Base-by-base conservation (phyloP, 2,797 vertebrate genomes). In the Arnoldichthys spilopterus region DNA sequence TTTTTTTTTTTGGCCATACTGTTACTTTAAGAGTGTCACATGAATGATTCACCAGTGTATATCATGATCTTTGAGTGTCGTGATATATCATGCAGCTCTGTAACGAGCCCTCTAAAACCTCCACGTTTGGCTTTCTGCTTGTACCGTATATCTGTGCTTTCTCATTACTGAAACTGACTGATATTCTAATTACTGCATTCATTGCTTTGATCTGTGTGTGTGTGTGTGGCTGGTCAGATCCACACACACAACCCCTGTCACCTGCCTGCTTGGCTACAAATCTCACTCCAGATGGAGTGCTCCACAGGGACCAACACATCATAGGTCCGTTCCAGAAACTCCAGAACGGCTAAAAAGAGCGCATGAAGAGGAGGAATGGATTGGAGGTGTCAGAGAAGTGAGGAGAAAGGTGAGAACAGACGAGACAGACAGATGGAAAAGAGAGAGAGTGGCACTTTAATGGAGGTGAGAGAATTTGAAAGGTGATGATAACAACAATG, bases 281-380 rank as follows among this genome's bases (percentile, higher is more conserved):
- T 77, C 74, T 67, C 22, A 22, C 53, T 68, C 77, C 84, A 85
- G 81, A 83, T 71, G 79, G 84, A 83, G 62, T 32, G 54, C 76
- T 76, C 75, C 69, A 22, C 73, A 69, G 75, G 76, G 84, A 83
- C 61, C 63, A 11, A 16, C n/a, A 61, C 76, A 47, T 72, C 61
- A 61, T 72, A 72, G 68, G 47, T 56, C 62, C 47, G 22, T 49
- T 32, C 34, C 62, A 37, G 20, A 43, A 61, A 61, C 69, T 76
- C 79, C 62, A 24, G 37, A 53, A 13, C 51, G 51, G 47, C 58
- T 80, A 68, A 53, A 45, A 56, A 66, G 59, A 34, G 34, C 53
- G 58, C 26, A 34, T 45, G 24, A 61, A 6, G 45, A 47, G 51
- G 28, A 68, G 58, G 40, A 26, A 22, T 4, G 22, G 58, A 51